Evolutionary conservation across 1,140 invertebrate genomes (phyloP), one percentile per base, ranked within the genome.

Genomic region (Rhagoletis zephyria): DNA sequence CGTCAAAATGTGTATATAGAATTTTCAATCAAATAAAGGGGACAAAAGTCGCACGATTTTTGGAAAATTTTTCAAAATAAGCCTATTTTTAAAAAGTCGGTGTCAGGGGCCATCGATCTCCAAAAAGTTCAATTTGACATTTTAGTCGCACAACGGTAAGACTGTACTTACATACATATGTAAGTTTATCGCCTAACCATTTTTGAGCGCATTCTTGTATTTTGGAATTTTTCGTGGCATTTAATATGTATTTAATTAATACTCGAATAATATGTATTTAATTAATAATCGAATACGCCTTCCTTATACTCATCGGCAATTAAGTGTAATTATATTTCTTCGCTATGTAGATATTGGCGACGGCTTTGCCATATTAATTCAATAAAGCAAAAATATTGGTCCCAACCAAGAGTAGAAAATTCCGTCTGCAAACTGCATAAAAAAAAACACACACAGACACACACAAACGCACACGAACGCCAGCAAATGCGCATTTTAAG

Each of bases 301-400:
- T 56, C n/a, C 74, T 7, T 56, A 81, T 56, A 81, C 42, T 81
- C 74, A 59, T 56, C 74, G n/a, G 74, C 9, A 81, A 81, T 81
- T 81, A 81, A 81, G 48, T 81, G 74, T 42, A 81, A 81, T 81
- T 81, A 81, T 81, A 81, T 81, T 81, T 56, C 74, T 81, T 56
- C 30, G 74, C 48, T 56, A 81, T 81, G 74, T 3, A 16, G 48
- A 30, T 30, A 30, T 30, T 77, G 70, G 42, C 70, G 74, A 81
- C 74, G 56, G 16, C 64, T 30, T 67, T 19, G 30, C 30, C 64
- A 67, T 67, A 67, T 67, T 67, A 67, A 67, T 67, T 67, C 64
- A 67, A 81, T 81, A 30, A 81, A 56, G 30, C 45, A 81, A 30
- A 81, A 30, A 42, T n/a, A 51, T 51, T 64, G 85, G 63, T n/a